Percentiles rank a stretch among this genome's conserved stretches.
Conservation (phyloP, 2,888 invertebrate species). For the Hemicrepidius hirtus region DNA sequence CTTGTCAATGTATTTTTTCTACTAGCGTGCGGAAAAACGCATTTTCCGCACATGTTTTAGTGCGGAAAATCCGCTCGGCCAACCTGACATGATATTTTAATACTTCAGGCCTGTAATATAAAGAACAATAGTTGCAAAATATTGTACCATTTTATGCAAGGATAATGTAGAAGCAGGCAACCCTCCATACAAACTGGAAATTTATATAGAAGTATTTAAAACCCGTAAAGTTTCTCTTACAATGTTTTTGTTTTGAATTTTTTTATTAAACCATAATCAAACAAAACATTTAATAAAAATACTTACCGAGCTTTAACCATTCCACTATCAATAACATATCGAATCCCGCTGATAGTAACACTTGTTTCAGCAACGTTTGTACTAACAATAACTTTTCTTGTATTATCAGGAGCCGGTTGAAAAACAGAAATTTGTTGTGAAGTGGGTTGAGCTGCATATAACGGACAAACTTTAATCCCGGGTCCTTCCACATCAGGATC, state of each 20-base stretch:
- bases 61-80: slow-evolving; percentile 83
- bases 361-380: slow-evolving; percentile 99
- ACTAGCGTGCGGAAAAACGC: too few species aligned
- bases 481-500: slow-evolving; percentile 79
- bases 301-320: slow-evolving; percentile 89
- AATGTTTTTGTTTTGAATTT: too few species aligned
- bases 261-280: too few species aligned
- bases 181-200: too few species aligned
- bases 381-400: slow-evolving; percentile 93
- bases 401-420: slow-evolving; percentile 80
- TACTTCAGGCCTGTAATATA: background rate
- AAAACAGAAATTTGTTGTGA: slow-evolving; percentile 92
- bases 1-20: too few species aligned
- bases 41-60: too few species aligned
- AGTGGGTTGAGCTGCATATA: slow-evolving; percentile 94
- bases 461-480: slow-evolving; percentile 85
- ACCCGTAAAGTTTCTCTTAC: too few species aligned
- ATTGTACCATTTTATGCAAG: too few species aligned
- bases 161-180: too few species aligned
- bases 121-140: background rate
- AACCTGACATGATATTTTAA: slow-evolving; percentile 75
- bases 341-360: slow-evolving; percentile 94
- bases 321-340: slow-evolving; percentile 93
- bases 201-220: too few species aligned
- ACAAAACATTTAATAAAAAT: slow-evolving; percentile 13